Evolutionary conservation across 1,140 invertebrate genomes (phyloP), one percentile per base, ranked within the genome.

Genomic region (Radopholus similis): DNA sequence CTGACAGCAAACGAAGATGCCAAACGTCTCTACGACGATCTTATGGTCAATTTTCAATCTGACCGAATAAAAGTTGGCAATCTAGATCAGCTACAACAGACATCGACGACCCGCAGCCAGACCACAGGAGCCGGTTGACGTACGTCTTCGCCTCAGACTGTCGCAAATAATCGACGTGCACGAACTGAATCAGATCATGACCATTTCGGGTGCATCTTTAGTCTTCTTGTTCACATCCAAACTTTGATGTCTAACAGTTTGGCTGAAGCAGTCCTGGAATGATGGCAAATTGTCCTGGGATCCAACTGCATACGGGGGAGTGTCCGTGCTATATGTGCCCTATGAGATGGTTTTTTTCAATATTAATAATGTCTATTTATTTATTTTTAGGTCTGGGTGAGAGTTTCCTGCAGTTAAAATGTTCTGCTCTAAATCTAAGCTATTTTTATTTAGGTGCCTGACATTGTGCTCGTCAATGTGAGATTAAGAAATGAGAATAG

Each of bases 201-300:
- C 91, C 13, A 64, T 64, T 47, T 62, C 59, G 4, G 59, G 59
- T 62, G 4, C 4, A 6, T 60, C 18, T 28, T 26, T 18, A 21
- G 5, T 42, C 1, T 44, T 44, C 18, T 59, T 13, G 30, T 59
- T 11, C 15, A 15, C 21, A 42, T 18, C 4, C n/a, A 47, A 47
- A 37, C 28, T 58, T 15, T 15, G 37, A 8, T 18, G 6, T 47
- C 93, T 91, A 0, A 94, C 93, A 85, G 91, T 95, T 28, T 95
- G 92, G 92, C 85, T 95, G 35, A 91, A 93, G 84, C 92, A 95
- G 83, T 69, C 72, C 87, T 97, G 93, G 93, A 88, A 90, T 73
- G 94, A 97, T 85, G 91, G 94, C 85, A 96, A 96, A 86, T 91
- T 97, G 82, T 88, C 89, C 80, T 97, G 94, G 94, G 90, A 96